phyloP scores from a whole-genome alignment of 2,797 vertebrate genomes.

The Cuniculus paca region DNA sequence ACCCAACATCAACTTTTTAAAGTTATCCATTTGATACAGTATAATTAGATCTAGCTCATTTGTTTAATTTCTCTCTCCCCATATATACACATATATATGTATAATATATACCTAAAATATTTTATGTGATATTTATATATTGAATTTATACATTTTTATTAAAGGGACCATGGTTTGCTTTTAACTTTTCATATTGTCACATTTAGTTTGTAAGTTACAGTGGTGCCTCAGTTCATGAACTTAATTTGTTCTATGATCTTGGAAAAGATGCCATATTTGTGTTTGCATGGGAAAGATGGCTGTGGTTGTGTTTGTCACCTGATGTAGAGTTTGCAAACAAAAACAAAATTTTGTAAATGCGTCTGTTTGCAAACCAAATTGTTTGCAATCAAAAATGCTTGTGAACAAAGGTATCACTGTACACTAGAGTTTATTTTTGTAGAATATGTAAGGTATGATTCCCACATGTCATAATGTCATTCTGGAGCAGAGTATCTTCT shows the following conservation, averaged over 20 bases:
- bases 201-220: conserved; percentile 42
- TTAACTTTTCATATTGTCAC: not conserved
- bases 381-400: not conserved
- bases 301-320: not conserved
- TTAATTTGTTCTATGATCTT: not conserved
- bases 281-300: not conserved
- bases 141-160: not conserved
- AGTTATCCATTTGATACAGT: conserved; percentile 20
- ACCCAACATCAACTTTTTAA: conserved; percentile 47
- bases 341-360: not conserved
- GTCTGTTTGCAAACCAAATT: not conserved
- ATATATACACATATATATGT: not conserved
- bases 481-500: not conserved
- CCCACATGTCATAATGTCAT: not conserved
- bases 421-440: not conserved
- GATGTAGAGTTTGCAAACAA: not conserved
- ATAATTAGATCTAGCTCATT: conserved; percentile 8
- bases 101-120: not conserved
- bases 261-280: not conserved
- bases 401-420: not conserved
- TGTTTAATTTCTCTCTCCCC: conserved; percentile 2
- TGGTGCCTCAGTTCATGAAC: not conserved
- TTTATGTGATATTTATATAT: not conserved
- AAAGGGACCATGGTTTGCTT: not conserved
- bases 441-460: not conserved